Evolutionary conservation across 2,888 invertebrate genomes (phyloP), one percentile per base, ranked within the genome.

Genomic region (Cordilura impudica): DNA sequence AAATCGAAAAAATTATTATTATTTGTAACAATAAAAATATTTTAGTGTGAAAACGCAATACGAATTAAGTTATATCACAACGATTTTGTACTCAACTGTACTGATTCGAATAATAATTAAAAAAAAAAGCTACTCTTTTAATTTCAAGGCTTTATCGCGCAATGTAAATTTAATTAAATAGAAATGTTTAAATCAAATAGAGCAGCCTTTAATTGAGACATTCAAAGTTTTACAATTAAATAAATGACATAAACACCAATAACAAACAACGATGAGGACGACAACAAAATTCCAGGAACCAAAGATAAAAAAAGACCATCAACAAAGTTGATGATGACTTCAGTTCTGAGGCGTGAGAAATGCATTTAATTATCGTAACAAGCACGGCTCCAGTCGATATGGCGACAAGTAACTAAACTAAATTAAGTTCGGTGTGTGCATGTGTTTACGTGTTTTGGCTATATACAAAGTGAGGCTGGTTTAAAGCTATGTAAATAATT

Each of bases 351-450:
- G 75, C 79, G 71, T 75, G 79, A 75, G 67, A 82, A 82, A 79
- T 81, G 81, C 81, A 81, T 83, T 83, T 82, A 82, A 83, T 83
- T 83, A 81, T 78, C 81, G 67, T 81, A 81, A 79, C 82, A 71
- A 66, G 49, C 51, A 72, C 82, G 79, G 85, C 86, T 86, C 87
- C 86, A 85, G 87, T 82, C 87, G 78, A 83, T 81, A 61, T 83
- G 84, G 84, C 85, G 84, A 83, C 86, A 69, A 65, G 12, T 49
- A 29, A 70, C 60, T 69, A 69, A 67, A 26, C 35, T 39, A 12
- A 69, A 65, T 49, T 70, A 76, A 70, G 67, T 54, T 43, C 18
- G 12, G 58, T 70, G 56, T 53, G 5, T 18, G 47, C 14, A 45
- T 60, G 18, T 60, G 6, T 26, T 26, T 26, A 39, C 31, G 8